phyloP scores from a whole-genome alignment of 2,888 invertebrate genomes.

The Mechanitis mazaeus region DNA sequence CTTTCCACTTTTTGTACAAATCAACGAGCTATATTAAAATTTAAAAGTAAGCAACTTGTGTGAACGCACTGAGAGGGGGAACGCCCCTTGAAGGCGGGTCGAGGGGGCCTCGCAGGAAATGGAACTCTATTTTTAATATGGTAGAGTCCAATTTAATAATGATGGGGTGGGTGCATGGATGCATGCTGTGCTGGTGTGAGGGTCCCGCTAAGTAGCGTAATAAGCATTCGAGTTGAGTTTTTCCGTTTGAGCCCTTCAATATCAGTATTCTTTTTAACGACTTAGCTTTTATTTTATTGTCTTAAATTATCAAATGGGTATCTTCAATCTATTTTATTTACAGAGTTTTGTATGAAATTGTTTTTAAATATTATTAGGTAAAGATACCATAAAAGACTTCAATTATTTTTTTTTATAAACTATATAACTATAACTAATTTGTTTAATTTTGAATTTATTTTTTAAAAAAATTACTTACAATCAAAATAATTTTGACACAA shows the following conservation, averaged over 20 bases:
- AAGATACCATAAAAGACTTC: too few relatives aligned
- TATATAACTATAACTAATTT: too few relatives aligned
- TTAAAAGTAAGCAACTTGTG: conserved; percentile 65
- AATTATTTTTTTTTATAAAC: too few relatives aligned
- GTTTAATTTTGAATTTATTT: too few relatives aligned
- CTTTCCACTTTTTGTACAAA: conserved; percentile 63
- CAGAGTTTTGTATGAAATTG: background rate
- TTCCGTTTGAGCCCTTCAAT: conserved; percentile 46
- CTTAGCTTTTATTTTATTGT: conserved; percentile 2
- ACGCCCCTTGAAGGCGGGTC: conserved; percentile 74
- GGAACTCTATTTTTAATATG: conserved; percentile 26
- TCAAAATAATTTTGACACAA: too few relatives aligned
- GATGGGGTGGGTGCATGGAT: conserved; percentile 50
- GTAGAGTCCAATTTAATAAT: conserved; percentile 34
- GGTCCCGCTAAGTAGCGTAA: conserved; percentile 61
- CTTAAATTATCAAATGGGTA: background rate
- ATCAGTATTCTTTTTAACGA: conserved; percentile 24
- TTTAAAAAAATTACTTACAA: too few relatives aligned
- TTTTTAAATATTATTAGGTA: background rate
- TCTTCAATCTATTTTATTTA: background rate
- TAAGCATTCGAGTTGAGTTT: conserved; percentile 55
- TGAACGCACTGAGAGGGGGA: conserved; percentile 56
- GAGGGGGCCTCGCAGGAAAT: conserved; percentile 32
- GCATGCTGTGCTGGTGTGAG: conserved; percentile 61
- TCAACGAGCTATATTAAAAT: conserved; percentile 69